Base-by-base conservation (phyloP, 1,140 invertebrate species). In the Zaprionus kolodkinae region DNA sequence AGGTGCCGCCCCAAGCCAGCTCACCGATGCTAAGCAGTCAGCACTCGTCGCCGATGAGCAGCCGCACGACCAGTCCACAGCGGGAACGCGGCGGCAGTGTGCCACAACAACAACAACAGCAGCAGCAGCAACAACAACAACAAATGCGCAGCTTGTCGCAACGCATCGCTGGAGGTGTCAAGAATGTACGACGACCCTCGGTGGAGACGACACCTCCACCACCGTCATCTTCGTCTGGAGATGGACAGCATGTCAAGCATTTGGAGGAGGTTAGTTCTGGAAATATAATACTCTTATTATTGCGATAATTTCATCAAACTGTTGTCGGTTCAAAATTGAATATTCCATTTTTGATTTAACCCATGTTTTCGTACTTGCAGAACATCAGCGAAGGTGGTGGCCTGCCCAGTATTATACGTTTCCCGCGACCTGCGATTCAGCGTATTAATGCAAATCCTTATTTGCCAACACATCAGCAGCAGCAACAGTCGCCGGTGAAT, bases 21-120 rank as follows among this genome's bases (percentile, higher is more conserved):
- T 95, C 95, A 27, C 94, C 95, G 3, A 92, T 95, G 84, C 91
- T 95, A 76, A 95, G 94, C 76, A 95, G 94, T 73, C 94, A 95
- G 81, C 92, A 93, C 66, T 91, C 93, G 13, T 94, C 94, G 10
- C 94, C 94, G 13, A 94, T 93, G 50, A 94, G 94, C 82, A 95
- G 94, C 78, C 93, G 95, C 64, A 93, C 94, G 7, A 93, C 93
- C n/a, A 95, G 95, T 66, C 95, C 95, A 2, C 93, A 93, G 45
- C 78, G 91, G 33, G 83, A 85, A 15, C 93, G 93, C 10, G 94
- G 94, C 38, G 94, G 94, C 6, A 93, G 78, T 38, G 76, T 81
- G 15, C 72, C 80, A 17, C 60, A 81, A 61, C 89, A 79, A 64
- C 67, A 70, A 27, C 79, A 80, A 27, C 89, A 80, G 54, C 78